These are phyloP conservation scores for Tetraneura akinire DNA, from an alignment of 1,140 invertebrate species.

Conservation along the genomic window DNA sequence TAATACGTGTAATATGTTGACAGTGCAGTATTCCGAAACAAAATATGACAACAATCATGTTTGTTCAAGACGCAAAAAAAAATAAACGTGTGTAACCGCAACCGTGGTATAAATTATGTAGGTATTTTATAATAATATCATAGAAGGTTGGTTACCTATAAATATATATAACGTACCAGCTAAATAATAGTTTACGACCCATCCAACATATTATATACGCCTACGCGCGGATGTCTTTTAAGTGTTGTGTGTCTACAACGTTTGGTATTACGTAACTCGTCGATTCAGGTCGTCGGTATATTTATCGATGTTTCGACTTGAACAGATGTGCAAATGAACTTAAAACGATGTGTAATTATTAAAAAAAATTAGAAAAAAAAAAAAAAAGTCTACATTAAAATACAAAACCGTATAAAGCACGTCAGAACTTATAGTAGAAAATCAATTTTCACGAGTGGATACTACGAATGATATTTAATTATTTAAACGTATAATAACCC, in stretches of 20 bases:
- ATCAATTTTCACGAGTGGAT: no score
- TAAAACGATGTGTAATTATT: no score
- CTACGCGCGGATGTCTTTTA: not conserved
- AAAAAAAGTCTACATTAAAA: no score
- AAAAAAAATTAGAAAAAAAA: no score
- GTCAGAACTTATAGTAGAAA: no score
- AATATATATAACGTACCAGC: not conserved
- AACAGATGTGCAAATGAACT: not conserved
- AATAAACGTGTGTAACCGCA: not conserved
- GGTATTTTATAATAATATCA: not conserved
- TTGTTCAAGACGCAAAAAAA: not conserved
- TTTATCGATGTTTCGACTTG: not conserved
- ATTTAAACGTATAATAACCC: no score
- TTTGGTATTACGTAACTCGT: not conserved
- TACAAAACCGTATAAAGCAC: no score
- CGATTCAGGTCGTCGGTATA: not conserved
- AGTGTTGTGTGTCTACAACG: not conserved
- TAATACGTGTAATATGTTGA: not conserved
- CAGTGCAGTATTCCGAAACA: not conserved
- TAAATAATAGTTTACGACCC: not conserved
- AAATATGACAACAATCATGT: not conserved
- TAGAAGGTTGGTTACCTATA: no score
- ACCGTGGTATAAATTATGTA: not conserved
- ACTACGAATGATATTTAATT: no score
- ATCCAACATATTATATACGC: not conserved